Evolutionary conservation across 2,888 invertebrate genomes (phyloP), one percentile per base, ranked within the genome.

Genomic region (Ophion obscuratus): DNA sequence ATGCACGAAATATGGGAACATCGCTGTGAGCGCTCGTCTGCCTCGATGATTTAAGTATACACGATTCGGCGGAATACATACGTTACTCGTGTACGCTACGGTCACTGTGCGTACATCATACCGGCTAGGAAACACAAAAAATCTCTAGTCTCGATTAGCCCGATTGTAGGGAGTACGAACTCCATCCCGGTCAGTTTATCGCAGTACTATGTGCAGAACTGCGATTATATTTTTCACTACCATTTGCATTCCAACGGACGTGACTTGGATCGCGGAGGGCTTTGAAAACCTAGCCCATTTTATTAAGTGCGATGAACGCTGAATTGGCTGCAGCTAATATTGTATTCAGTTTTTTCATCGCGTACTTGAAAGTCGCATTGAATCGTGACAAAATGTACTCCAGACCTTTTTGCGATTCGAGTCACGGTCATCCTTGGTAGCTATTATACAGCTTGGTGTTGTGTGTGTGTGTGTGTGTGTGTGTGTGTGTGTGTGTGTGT

Each of bases 1-100:
- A 81, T 77, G 88, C 88, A 86, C 81, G 87, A 90, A 90, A 90
- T 87, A 88, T 86, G 86, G 81, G 85, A 73, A 88, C 87, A 83
- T 77, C 59, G 87, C 10, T 36, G 27, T 27, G 24, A 64, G 47
- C 76, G 73, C 44, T 62, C 67, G 62, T 53, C 64, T 47, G 62
- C 27, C 62, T 24, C 59, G 68, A 81, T 75, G 59, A 47, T 77
- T 77, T 73, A 59, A 80, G 57, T 73, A 81, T 67, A 78, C 78
- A 53, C 44, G 68, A 67, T 76, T 74, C 68, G n/a, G 59, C 67
- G 81, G 20, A 27, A 73, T 44, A 27, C 11, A 44, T 31, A 20
- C 53, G 17, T 36, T 14, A 53, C 53, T 17, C 53, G 17, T 53
- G 53, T 53, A 17, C 14, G 17, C 17, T 53, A 14, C 11, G 14